Evolutionary conservation across 1,140 invertebrate genomes (phyloP).

Genomic region (Limonius californicus): DNA sequence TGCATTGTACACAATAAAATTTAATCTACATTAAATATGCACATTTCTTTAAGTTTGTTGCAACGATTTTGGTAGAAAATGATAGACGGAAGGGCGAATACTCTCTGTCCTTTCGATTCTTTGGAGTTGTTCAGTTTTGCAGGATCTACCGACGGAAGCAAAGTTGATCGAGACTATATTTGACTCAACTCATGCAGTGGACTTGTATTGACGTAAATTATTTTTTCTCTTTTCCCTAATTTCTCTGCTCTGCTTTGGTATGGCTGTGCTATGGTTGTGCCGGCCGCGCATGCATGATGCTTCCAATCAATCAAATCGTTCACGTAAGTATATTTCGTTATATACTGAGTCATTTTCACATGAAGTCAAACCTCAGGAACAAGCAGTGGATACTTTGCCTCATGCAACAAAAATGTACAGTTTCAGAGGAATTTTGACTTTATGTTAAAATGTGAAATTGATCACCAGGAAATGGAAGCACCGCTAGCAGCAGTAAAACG

Average conservation of each 20-base stretch:
- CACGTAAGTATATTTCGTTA: slow-evolving; percentile 65
- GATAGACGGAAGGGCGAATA: background rate
- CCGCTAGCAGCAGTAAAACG: background rate
- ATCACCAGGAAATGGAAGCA: background rate
- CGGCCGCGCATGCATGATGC: slow-evolving; percentile 69
- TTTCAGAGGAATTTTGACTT: no score
- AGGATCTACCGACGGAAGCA: slow-evolving; percentile 33
- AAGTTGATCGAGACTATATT: slow-evolving; percentile 40
- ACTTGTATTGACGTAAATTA: slow-evolving; percentile 50
- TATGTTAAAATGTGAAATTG: background rate
- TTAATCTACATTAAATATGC: slow-evolving; percentile 7
- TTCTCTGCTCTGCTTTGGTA: slow-evolving; percentile 72
- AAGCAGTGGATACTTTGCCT: background rate
- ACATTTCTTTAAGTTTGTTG: slow-evolving; percentile 11
- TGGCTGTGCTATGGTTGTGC: slow-evolving; percentile 63
- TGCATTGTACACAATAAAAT: slow-evolving; percentile 10
- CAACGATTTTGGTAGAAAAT: slow-evolving; percentile 6
- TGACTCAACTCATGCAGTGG: slow-evolving; percentile 32
- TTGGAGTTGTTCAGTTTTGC: slow-evolving; percentile 12
- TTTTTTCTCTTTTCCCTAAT: slow-evolving; percentile 67
- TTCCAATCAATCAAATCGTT: slow-evolving; percentile 58
- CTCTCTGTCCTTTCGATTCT: background rate
- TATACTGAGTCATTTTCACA: background rate
- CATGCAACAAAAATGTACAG: background rate
- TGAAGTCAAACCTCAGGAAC: background rate